Evolutionary conservation across 92 coral and sea anemone genomes (phyloP).

Genomic region (Hydrozoanthus gracilis): DNA sequence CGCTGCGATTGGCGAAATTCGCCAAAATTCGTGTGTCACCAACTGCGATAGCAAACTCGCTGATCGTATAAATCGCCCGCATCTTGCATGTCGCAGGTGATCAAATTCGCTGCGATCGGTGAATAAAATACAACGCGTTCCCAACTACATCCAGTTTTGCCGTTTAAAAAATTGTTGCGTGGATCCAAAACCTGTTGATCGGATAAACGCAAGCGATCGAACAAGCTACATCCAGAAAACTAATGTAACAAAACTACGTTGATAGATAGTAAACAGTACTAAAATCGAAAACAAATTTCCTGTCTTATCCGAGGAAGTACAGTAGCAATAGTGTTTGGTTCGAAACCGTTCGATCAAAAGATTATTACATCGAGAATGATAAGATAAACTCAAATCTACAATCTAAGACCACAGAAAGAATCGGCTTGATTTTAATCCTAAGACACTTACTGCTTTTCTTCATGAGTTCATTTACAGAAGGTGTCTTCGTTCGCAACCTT

Average conservation of each 20-base stretch:
- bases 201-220: too few species aligned
- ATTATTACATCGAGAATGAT: too few species aligned
- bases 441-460: conserved; percentile 88
- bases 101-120: neutral
- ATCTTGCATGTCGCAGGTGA: neutral
- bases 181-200: too few species aligned
- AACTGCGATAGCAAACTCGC: neutral
- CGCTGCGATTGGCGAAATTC: too few species aligned
- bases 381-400: neutral
- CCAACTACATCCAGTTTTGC: neutral
- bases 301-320: too few species aligned
- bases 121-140: neutral
- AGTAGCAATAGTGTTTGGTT: too few species aligned
- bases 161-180: too few species aligned
- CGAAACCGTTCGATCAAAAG: too few species aligned
- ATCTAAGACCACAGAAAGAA: neutral
- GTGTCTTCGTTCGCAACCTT: conserved; percentile 90
- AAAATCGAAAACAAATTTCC: too few species aligned
- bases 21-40: neutral
- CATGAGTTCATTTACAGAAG: conserved; percentile 91
- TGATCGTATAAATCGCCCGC: neutral
- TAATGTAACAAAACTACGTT: too few species aligned
- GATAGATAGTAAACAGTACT: too few species aligned
- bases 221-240: too few species aligned
- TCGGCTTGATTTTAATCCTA: neutral